A percentile compares a stretch with the other conserved stretches of the same genome.
These are phyloP conservation scores for Ambastaia sidthimunki DNA, from an alignment of 2,797 vertebrate species.

Conservation along the genomic window DNA sequence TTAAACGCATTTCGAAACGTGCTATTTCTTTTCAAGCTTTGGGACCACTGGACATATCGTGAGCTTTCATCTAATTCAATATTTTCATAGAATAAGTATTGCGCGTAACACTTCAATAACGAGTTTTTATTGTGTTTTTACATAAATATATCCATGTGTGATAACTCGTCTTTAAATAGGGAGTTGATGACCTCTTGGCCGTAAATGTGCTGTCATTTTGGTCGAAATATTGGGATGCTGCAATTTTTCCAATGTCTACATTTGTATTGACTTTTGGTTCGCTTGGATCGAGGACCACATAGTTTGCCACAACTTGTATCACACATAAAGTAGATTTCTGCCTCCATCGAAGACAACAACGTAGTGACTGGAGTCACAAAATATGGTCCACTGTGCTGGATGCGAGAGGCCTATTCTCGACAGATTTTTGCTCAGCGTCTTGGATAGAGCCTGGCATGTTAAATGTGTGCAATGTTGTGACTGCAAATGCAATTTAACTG, in stretches of 20 bases:
- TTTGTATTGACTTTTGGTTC: constrained; percentile 26
- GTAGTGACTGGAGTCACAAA: constrained; percentile 40
- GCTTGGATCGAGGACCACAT: constrained; percentile 26
- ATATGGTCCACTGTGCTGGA: constrained; percentile 81
- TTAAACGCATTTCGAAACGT: not conserved
- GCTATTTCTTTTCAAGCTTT: not conserved
- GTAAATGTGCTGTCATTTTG: not conserved
- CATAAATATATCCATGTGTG: not conserved
- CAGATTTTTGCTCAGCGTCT: constrained; percentile 90
- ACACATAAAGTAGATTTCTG: not conserved
- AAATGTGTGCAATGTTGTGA: constrained; percentile 95
- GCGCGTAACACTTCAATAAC: not conserved
- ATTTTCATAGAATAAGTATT: not conserved
- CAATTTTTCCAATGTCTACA: constrained; percentile 3
- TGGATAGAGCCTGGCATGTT: constrained; percentile 96
- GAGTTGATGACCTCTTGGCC: not conserved
- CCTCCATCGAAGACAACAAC: not conserved
- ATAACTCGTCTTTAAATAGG: constrained; percentile 11
- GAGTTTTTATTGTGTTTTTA: not conserved
- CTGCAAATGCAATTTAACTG: constrained; percentile 90
- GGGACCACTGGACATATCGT: not conserved
- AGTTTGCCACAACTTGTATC: constrained; percentile 27
- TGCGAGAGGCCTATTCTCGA: constrained; percentile 94
- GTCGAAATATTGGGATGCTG: constrained; percentile 17
- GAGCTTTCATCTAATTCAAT: not conserved